Evolutionary conservation across 1,140 invertebrate genomes (phyloP), one percentile per base, ranked within the genome.

Genomic region (Himalopsyche phryganea): DNA sequence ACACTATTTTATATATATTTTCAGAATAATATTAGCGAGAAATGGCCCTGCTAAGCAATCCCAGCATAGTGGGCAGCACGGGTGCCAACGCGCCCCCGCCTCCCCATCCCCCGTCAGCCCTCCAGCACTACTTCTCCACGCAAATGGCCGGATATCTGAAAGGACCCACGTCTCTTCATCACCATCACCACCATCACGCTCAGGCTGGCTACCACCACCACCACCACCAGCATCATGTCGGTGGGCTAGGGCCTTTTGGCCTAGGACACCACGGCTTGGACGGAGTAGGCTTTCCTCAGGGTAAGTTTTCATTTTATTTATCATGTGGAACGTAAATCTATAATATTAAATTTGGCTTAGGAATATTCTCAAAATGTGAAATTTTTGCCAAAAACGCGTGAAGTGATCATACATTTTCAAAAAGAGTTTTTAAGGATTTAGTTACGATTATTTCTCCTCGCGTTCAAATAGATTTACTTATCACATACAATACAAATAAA

Each of bases 261-360:
- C 51, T 78, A 15, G 72, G 72, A 13, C 76, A 75, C 46, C 76
- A 78, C 54, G 75, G 75, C 2, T 53, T 78, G 2, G 76, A 77
- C 32, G 76, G 74, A 4, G 76, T 78, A 47, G 76, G 76, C 41
- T 78, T 77, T 62, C 76, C 76, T n/a, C 76, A 78, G 72, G 74
- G 76, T 78, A 56, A 67, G 71, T 64, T 9, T 4, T 28, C 9
- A n/a, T n/a, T n/a, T n/a, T n/a, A n/a, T n/a, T n/a, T n/a, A n/a
- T n/a, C n/a, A n/a, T n/a, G n/a, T n/a, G n/a, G n/a, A n/a, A n/a
- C n/a, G n/a, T n/a, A n/a, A n/a, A n/a, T n/a, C n/a, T n/a, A n/a
- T n/a, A n/a, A n/a, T n/a, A n/a, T n/a, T n/a, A n/a, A n/a, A n/a
- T n/a, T n/a, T n/a, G n/a, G n/a, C n/a, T n/a, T n/a, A n/a, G n/a